Percentiles rank a stretch among this genome's conserved stretches.
phyloP scores from a whole-genome alignment of 2,113 vertebrate species.

The Ariopsis seemanni region DNA sequence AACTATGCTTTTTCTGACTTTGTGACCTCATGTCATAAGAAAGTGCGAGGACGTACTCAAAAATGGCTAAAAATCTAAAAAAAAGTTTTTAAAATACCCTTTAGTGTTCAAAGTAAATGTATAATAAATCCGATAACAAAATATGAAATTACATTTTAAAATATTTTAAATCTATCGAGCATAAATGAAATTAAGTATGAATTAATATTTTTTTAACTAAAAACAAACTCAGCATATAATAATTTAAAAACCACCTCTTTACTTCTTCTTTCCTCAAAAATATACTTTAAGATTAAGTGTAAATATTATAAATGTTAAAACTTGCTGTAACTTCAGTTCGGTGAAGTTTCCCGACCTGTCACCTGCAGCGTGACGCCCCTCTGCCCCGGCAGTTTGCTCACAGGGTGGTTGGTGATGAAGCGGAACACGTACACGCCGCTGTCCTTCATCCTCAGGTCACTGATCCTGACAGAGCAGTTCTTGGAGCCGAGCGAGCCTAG shows the following conservation, averaged over 20 bases:
- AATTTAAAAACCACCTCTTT: not conserved
- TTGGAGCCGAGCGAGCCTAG: conserved; percentile 61
- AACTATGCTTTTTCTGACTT: not conserved
- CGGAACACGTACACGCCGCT: conserved; percentile 71
- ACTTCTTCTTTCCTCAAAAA: not conserved
- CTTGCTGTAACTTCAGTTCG: not conserved
- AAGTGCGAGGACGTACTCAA: not conserved
- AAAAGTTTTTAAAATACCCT: not conserved
- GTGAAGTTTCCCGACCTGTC: conserved; percentile 53
- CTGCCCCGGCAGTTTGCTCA: conserved; percentile 70
- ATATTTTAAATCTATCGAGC: not conserved
- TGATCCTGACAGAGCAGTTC: conserved; percentile 70
- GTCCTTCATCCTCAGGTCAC: conserved; percentile 64
- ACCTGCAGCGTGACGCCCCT: conserved; percentile 65
- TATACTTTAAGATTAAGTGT: not conserved
- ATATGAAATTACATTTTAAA: not conserved
- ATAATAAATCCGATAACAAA: not conserved
- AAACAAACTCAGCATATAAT: not conserved
- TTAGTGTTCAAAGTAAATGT: not conserved
- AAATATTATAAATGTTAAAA: not conserved
- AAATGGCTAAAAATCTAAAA: not conserved
- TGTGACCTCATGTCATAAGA: not conserved
- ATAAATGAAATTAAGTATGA: not conserved
- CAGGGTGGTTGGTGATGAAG: conserved; percentile 66
- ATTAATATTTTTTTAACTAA: not conserved